Percentiles rank a stretch among this genome's conserved stretches.
phyloP scores from a whole-genome alignment of 2,113 vertebrate genomes.

The Melanocharis versteri region DNA sequence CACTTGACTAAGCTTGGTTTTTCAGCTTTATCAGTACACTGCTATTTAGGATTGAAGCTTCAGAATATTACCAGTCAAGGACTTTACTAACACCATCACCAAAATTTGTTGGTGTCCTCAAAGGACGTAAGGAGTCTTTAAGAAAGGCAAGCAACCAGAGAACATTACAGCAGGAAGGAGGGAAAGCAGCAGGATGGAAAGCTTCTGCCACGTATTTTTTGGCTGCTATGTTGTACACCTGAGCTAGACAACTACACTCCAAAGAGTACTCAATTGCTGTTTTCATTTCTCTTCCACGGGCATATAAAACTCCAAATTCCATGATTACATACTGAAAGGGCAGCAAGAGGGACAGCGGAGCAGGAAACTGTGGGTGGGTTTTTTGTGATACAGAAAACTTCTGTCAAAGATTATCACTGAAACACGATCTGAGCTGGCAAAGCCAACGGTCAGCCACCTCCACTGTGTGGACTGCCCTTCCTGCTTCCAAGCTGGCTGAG shows the following conservation, averaged over 20 bases:
- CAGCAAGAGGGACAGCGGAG: background rate
- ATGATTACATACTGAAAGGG: background rate
- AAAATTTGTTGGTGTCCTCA: background rate
- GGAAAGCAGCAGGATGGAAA: background rate
- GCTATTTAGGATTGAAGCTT: background rate
- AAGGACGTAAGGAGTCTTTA: background rate
- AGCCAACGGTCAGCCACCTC: background rate
- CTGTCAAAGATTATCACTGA: background rate
- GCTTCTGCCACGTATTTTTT: background rate
- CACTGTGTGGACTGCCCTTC: background rate
- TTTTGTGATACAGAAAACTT: background rate
- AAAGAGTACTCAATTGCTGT: background rate
- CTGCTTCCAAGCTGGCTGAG: background rate
- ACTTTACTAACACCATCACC: background rate
- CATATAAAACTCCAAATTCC: background rate
- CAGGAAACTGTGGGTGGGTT: background rate
- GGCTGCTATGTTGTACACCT: background rate
- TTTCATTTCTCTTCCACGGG: background rate
- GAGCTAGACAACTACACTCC: background rate
- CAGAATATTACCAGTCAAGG: background rate
- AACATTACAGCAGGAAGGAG: background rate
- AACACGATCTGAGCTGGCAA: background rate
- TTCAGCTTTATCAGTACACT: background rate
- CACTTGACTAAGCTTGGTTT: background rate
- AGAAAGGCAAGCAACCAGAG: background rate